Conservation (phyloP, 2,888 invertebrate species). For the Spilarctia lutea region DNA sequence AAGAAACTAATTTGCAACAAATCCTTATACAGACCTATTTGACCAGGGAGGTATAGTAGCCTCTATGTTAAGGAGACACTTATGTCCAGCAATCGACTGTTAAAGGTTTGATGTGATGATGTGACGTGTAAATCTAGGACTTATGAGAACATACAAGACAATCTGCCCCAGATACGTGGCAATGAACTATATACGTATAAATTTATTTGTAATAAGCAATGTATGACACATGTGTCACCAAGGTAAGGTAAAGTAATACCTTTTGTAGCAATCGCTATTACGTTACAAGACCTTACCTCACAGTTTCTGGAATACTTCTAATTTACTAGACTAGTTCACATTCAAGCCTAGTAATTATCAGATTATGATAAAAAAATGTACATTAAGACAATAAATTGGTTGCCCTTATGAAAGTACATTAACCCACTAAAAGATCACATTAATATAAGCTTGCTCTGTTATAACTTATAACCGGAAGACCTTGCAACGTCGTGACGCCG, state of each 20-base stretch:
- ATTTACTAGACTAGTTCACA: not conserved
- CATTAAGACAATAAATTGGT: slow-evolving; percentile 26
- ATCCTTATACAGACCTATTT: no score
- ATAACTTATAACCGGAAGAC: slow-evolving; percentile 48
- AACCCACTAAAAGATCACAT: slow-evolving; percentile 49
- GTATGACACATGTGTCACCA: not conserved
- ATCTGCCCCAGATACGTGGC: not conserved
- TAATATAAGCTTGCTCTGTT: slow-evolving; percentile 40
- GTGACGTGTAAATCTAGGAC: not conserved
- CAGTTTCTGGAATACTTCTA: slow-evolving; percentile 1
- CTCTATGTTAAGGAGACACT: no score
- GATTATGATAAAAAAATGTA: not conserved
- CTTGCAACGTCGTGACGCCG: slow-evolving; percentile 40
- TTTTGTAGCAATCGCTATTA: slow-evolving; percentile 35
- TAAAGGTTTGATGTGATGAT: no score
- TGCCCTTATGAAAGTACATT: slow-evolving; percentile 45
- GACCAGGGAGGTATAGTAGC: no score
- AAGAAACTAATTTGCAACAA: not conserved
- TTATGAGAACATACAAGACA: not conserved
- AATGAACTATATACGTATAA: not conserved
- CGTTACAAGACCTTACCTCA: slow-evolving; percentile 42
- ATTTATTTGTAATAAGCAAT: not conserved
- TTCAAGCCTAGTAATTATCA: not conserved
- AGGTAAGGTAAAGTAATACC: slow-evolving; percentile 26
- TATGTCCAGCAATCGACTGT: no score